Conservation (phyloP, 1,140 invertebrate species). For the Arion vulgaris region DNA sequence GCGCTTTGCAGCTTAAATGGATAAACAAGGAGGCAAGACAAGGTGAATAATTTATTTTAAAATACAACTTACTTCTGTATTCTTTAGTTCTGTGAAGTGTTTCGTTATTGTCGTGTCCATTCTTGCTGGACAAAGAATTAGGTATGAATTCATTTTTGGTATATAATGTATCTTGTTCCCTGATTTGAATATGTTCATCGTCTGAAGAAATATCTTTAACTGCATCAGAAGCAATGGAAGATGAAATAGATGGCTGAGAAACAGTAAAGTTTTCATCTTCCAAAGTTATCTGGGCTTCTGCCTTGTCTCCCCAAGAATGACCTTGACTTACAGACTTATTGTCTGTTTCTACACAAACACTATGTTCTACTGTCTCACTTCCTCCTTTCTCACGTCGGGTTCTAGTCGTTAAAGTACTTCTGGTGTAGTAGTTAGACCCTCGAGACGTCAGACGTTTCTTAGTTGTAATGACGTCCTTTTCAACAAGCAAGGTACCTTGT, state of each 20-base stretch:
- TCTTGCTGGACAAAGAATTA: background rate
- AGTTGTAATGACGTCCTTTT: conserved; percentile 61
- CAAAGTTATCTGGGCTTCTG: conserved; percentile 46
- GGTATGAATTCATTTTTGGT: background rate
- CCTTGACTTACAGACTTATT: conserved; percentile 60
- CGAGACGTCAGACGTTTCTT: conserved; percentile 58
- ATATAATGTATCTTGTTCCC: background rate
- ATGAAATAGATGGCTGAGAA: background rate
- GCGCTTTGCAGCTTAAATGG: too few species aligned
- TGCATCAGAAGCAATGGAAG: background rate
- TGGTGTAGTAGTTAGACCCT: conserved; percentile 62
- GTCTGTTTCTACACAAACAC: conserved; percentile 54
- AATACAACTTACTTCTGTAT: background rate
- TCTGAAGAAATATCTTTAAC: background rate
- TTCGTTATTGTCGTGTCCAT: background rate
- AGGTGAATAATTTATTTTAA: too few species aligned
- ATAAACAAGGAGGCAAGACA: too few species aligned
- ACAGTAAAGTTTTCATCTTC: conserved; percentile 20
- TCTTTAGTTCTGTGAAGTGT: background rate
- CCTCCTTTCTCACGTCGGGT: conserved; percentile 51
- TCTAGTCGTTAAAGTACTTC: conserved; percentile 51
- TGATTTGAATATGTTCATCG: background rate
- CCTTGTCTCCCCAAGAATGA: conserved; percentile 60
- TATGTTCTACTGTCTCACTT: conserved; percentile 57
- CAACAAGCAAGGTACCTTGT: conserved; percentile 52